These are phyloP conservation scores for Hyla sarda DNA, from an alignment of 2,113 vertebrate species.

Conservation along the genomic window DNA sequence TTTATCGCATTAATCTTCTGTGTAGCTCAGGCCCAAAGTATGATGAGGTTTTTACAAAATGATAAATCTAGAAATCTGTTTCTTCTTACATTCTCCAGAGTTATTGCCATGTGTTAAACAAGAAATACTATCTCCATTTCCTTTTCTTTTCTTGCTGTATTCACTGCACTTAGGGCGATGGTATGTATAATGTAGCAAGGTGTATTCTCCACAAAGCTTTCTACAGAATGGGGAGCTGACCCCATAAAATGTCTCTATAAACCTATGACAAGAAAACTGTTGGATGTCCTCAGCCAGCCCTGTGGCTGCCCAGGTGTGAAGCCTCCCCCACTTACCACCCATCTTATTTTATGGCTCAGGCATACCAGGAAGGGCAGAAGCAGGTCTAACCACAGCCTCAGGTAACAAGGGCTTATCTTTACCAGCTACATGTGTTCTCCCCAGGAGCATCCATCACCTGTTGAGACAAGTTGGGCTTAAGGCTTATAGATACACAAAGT, in stretches of 20 bases:
- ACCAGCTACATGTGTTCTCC: constrained; percentile 37
- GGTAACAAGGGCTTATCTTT: constrained; percentile 50
- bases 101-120: not conserved
- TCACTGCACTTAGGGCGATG: not conserved
- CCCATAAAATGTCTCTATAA: constrained; percentile 52
- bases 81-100: not conserved
- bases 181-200: not conserved
- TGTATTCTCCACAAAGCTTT: not conserved
- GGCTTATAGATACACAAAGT: not conserved
- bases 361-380: constrained; percentile 53
- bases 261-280: constrained; percentile 3
- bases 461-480: constrained; percentile 35
- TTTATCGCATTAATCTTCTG: too few species aligned
- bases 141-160: not conserved
- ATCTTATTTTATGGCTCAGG: constrained; percentile 49
- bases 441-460: constrained; percentile 46
- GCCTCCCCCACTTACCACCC: constrained; percentile 35
- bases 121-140: not conserved
- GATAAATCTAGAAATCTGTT: not conserved
- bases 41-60: too few species aligned
- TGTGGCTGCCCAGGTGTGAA: constrained; percentile 57
- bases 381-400: constrained; percentile 44
- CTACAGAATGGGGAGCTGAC: constrained; percentile 15
- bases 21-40: too few species aligned
- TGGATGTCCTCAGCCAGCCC: constrained; percentile 28